Evolutionary conservation across 2,888 invertebrate species (phyloP).

Genomic region (Lypha dubia): DNA sequence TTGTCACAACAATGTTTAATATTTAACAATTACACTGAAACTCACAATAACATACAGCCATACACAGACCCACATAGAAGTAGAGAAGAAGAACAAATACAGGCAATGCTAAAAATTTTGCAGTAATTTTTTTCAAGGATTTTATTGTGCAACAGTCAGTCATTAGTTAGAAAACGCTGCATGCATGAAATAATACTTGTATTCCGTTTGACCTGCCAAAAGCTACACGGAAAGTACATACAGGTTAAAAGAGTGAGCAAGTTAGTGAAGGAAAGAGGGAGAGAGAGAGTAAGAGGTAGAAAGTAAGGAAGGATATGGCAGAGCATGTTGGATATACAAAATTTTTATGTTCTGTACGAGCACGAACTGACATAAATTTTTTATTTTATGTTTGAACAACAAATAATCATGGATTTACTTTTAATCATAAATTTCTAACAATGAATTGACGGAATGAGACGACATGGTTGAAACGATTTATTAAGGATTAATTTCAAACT

Average conservation of each 20-base stretch:
- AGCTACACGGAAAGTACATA: slow-evolving; percentile 11
- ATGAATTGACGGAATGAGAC: not conserved
- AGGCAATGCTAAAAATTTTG: slow-evolving; percentile 10
- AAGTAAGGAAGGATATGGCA: not conserved
- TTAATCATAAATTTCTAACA: slow-evolving; percentile 19
- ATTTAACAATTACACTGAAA: slow-evolving; percentile 4
- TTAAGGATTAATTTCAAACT: not conserved
- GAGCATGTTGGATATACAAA: too few species aligned
- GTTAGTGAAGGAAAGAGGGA: not conserved
- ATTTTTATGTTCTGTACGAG: slow-evolving; percentile 23
- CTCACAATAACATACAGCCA: too few species aligned
- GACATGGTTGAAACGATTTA: not conserved
- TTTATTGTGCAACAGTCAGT: slow-evolving; percentile 65
- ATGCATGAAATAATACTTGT: slow-evolving; percentile 38
- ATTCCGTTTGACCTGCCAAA: slow-evolving; percentile 33
- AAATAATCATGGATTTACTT: slow-evolving; percentile 9
- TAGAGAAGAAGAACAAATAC: not conserved
- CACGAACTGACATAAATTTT: slow-evolving; percentile 17
- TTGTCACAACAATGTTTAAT: slow-evolving; percentile 60
- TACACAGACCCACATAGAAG: not conserved
- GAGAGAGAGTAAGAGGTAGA: not conserved
- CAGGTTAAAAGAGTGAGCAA: too few species aligned
- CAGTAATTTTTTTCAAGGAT: slow-evolving; percentile 60
- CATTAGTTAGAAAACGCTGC: slow-evolving; percentile 14
- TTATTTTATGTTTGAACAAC: slow-evolving; percentile 27